A percentile compares a stretch with the other conserved stretches of the same genome.
Evolutionary conservation across 1,140 invertebrate species (phyloP).

Genomic region (Druon quercuslanigerum): DNA sequence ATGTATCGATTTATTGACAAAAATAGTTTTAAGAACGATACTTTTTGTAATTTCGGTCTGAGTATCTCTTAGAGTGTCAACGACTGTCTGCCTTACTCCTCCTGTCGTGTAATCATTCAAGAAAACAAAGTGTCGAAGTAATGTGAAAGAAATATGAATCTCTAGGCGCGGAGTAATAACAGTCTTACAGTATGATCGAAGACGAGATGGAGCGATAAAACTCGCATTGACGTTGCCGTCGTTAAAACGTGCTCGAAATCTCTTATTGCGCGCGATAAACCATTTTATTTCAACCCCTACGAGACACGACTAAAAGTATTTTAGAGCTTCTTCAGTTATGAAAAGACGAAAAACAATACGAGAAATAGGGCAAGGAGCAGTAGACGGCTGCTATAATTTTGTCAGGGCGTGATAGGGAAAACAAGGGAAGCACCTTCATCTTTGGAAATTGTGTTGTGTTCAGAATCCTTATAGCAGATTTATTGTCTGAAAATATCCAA

Average conservation of each 20-base stretch:
- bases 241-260: slow-evolving; percentile 53
- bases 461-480: no score
- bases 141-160: slow-evolving; percentile 55
- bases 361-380: no score
- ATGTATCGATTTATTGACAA: no score
- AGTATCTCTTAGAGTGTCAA: not conserved
- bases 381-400: no score
- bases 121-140: slow-evolving; percentile 37
- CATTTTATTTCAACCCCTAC: slow-evolving; percentile 51
- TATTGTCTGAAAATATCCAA: no score
- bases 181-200: slow-evolving; percentile 50
- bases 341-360: no score
- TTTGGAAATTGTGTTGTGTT: no score
- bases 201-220: slow-evolving; percentile 60
- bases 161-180: slow-evolving; percentile 39
- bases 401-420: no score
- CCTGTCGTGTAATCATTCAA: slow-evolving; percentile 13
- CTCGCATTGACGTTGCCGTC: slow-evolving; percentile 52
- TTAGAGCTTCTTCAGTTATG: slow-evolving; percentile 14
- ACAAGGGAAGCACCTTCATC: no score
- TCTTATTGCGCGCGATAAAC: slow-evolving; percentile 54
- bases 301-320: slow-evolving; percentile 37
- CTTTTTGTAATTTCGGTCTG: not conserved
- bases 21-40: not conserved
- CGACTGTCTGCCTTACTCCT: slow-evolving; percentile 5